Base-by-base conservation (phyloP, 37 sponge, comb jelly and placozoan species). In the Halichondria panicea region DNA sequence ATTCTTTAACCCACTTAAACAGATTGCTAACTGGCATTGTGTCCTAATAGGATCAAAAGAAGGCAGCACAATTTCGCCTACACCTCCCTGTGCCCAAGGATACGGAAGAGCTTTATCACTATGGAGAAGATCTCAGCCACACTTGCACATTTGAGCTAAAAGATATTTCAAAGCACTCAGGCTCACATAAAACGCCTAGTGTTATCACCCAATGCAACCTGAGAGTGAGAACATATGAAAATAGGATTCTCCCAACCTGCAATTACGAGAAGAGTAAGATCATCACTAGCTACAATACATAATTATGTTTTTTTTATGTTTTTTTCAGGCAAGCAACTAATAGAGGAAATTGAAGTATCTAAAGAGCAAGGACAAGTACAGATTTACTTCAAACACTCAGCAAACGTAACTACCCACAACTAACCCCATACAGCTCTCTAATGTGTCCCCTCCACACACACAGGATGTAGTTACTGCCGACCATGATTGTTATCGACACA, bases 381-480 rank as follows among this genome's bases (percentile, higher is more conserved):
- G 1, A 25, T 80, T 41, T 28, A 42, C 36, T 60, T 70, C 30
- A 44, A 57, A 58, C 24, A 55, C 12, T 69, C 71, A 24, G n/a
- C 53, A 18, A 80, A 70, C 57, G 81, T 80, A 57, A 41, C 71
- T 64, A 64, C 8, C 2, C 33, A 32, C 5, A 31, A 2, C 36
- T 32, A 64, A 11, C 28, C 8, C 30, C 34, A 34, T 5, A 64
- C 32, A 31, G 3, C 2, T 3, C 2, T n/a, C n/a, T n/a, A n/a
- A n/a, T n/a, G n/a, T n/a, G n/a, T n/a, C n/a, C n/a, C n/a, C n/a
- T n/a, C 55, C 19, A 8, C 35, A 7, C 39, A 60, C 57, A 66
- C 55, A 80, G 81, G 72, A 80, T 80, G 72, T 80, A 7, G 43
- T 70, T n/a, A 71, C 81, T 41, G 4, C 44, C 4, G 81, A 80